phyloP scores from a whole-genome alignment of 2,113 vertebrate genomes.

The Bambusicola thoracicus region DNA sequence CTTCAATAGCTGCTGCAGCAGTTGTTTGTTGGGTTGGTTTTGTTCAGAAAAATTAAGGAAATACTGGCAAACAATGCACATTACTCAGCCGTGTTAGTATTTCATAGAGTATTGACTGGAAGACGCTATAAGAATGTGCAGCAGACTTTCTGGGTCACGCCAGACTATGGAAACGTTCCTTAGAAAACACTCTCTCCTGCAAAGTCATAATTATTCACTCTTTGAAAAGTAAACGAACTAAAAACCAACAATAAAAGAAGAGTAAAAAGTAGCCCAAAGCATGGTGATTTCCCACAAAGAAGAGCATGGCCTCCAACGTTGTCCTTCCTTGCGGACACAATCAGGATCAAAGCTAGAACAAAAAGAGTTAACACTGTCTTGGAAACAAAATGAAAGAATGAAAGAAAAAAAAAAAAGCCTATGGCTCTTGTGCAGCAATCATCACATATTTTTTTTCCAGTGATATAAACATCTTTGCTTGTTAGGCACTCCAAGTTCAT shows the following conservation, averaged over 20 bases:
- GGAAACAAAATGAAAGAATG: background rate
- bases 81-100: conserved; percentile 46
- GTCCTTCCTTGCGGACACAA: conserved; percentile 9
- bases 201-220: conserved; percentile 53
- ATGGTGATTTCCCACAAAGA: conserved; percentile 56
- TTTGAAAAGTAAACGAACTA: conserved; percentile 48
- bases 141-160: conserved; percentile 54
- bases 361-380: conserved; percentile 36
- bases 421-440: conserved; percentile 61
- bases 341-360: conserved; percentile 60
- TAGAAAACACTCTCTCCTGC: conserved; percentile 43
- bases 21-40: conserved; percentile 41
- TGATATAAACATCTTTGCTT: conserved; percentile 58
- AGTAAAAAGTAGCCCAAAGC: conserved; percentile 55
- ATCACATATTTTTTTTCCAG: conserved; percentile 57
- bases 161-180: conserved; percentile 58
- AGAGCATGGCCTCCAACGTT: conserved; percentile 23
- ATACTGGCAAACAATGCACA: conserved; percentile 52
- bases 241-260: conserved; percentile 34
- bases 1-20: conserved; percentile 57
- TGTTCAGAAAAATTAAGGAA: conserved; percentile 41
- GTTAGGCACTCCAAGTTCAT: conserved; percentile 64
- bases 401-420: conserved; percentile 37
- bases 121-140: conserved; percentile 65
- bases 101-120: conserved; percentile 61